Evolutionary conservation across 2,113 vertebrate species (phyloP).

Genomic region (Sus scrofa): T2T-Sscrofa CM000817.6:130879501-130880000

Average conservation of each 20-base stretch:
- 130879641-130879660: not conserved
- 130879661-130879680: not conserved
- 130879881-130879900: not conserved
- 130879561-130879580: not conserved
- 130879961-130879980: not conserved
- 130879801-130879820: not conserved
- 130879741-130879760: not conserved
- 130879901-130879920: not conserved
- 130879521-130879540: not conserved
- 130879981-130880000: not conserved
- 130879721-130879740: constrained; percentile 22
- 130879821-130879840: not conserved
- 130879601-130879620: not conserved
- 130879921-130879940: not conserved
- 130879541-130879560: not conserved
- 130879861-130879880: not conserved
- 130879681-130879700: not conserved
- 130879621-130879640: not conserved
- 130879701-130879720: not conserved
- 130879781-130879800: not conserved
- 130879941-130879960: not conserved
- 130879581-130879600: not conserved
- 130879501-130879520: not conserved
- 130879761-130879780: too few relatives aligned
- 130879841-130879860: not conserved